Percentiles rank a stretch among this genome's conserved stretches.
Evolutionary conservation across 2,113 vertebrate genomes (phyloP).

Genomic region (Petaurus breviceps): DNA sequence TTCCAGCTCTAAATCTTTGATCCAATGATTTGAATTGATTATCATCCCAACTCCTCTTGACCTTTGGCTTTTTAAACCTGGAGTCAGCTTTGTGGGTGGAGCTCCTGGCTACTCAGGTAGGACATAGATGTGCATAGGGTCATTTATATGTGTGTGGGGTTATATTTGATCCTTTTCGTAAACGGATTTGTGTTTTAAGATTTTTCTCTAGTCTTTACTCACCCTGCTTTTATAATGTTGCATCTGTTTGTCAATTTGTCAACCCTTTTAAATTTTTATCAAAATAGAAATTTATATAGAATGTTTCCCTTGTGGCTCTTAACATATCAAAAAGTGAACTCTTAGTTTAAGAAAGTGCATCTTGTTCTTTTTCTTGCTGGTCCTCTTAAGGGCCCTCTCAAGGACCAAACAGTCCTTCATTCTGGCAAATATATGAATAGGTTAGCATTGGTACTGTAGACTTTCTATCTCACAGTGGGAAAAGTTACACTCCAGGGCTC

Average conservation of each 20-base stretch:
- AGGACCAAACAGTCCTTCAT: not conserved
- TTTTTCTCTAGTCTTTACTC: constrained; percentile 45
- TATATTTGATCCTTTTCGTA: constrained; percentile 12
- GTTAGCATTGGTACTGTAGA: not conserved
- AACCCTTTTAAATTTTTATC: constrained; percentile 41
- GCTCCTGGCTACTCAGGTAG: not conserved
- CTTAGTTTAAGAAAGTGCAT: not conserved
- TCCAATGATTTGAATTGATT: not conserved
- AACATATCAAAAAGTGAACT: constrained; percentile 11
- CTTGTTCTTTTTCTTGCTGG: constrained; percentile 18
- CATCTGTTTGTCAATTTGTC: constrained; percentile 50
- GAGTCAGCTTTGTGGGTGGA: not conserved
- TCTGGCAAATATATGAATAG: constrained; percentile 11
- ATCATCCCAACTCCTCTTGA: not conserved
- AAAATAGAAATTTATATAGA: constrained; percentile 49
- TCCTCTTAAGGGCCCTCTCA: not conserved
- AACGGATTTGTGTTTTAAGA: constrained; percentile 19
- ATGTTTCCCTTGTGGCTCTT: constrained; percentile 50
- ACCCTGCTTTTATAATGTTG: constrained; percentile 40
- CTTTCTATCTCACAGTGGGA: not conserved
- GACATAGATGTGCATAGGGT: not conserved
- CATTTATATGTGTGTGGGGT: not conserved
- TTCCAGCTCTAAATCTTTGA: not conserved
- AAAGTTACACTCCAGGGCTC: not conserved
- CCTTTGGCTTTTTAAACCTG: not conserved